Evolutionary conservation across 2,888 invertebrate species (phyloP).

Genomic region (Lasioglossum zephyrum): DNA sequence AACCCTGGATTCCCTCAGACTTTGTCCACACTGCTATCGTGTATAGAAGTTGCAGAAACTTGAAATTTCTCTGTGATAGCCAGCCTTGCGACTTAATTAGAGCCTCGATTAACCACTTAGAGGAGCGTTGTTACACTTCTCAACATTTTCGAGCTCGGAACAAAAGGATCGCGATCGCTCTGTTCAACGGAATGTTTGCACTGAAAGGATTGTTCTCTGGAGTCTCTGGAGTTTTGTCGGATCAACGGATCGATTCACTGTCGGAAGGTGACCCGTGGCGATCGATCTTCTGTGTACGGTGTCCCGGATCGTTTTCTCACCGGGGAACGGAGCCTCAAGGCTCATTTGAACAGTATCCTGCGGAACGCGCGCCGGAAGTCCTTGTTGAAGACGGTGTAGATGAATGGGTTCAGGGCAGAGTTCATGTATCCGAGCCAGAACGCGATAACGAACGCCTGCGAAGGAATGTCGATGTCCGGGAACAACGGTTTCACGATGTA

Average conservation of each 20-base stretch:
- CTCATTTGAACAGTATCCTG: constrained; percentile 97
- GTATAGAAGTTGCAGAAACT: neutral
- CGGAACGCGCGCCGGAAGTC: constrained; percentile 98
- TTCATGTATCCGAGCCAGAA: constrained; percentile 99
- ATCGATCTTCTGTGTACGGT: constrained; percentile 23
- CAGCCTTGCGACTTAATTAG: neutral
- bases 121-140: neutral
- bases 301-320: constrained; percentile 17
- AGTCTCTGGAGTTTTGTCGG: neutral
- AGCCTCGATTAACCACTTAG: neutral
- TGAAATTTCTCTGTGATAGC: neutral
- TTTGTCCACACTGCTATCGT: neutral
- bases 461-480: constrained; percentile 90
- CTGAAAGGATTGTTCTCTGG: neutral
- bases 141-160: neutral
- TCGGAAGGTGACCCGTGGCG: neutral
- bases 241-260: neutral
- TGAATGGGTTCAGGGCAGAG: constrained; percentile 97
- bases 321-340: constrained; percentile 13
- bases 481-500: constrained; percentile 95
- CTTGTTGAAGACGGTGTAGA: constrained; percentile 98
- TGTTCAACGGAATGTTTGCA: neutral
- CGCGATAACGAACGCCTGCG: constrained; percentile 94
- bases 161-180: neutral
- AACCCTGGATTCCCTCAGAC: neutral